Conservation (phyloP, 92 coral and sea anemone species). For the Epizoanthus scotinus region DNA sequence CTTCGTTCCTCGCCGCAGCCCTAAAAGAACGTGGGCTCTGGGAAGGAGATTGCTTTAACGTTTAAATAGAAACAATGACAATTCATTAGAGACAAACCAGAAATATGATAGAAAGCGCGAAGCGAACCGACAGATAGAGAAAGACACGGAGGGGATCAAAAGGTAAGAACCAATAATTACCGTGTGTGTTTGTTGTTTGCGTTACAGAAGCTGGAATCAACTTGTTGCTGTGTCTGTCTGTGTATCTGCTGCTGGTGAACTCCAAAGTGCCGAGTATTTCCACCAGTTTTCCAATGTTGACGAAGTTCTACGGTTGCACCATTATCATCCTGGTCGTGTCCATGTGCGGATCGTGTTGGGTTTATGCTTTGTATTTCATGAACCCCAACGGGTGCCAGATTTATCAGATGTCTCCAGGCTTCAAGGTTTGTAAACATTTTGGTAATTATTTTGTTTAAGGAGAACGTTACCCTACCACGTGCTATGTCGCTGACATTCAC, state of each 20-base stretch:
- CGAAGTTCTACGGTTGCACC: slow-evolving; percentile 92
- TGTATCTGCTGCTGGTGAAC: slow-evolving; percentile 85
- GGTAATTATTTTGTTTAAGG: not conserved
- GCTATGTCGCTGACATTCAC: too few relatives aligned
- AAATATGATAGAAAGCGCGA: too few relatives aligned
- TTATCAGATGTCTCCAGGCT: slow-evolving; percentile 50
- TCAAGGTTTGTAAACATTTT: slow-evolving; percentile 51
- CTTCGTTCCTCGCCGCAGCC: too few relatives aligned
- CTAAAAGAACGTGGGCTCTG: too few relatives aligned
- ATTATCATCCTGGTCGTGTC: slow-evolving; percentile 82
- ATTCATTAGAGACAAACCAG: too few relatives aligned
- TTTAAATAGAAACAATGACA: too few relatives aligned
- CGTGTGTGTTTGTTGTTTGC: not conserved
- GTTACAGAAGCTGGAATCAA: slow-evolving; percentile 93
- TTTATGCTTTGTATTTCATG: slow-evolving; percentile 87
- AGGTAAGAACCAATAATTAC: too few relatives aligned
- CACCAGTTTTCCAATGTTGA: slow-evolving; percentile 82
- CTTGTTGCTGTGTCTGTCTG: slow-evolving; percentile 84
- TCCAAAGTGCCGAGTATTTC: slow-evolving; percentile 91
- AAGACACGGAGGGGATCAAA: too few relatives aligned
- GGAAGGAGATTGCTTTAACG: too few relatives aligned
- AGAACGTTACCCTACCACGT: not conserved
- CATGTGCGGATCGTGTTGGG: slow-evolving; percentile 85
- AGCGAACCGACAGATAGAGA: too few relatives aligned
- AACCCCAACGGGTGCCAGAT: slow-evolving; percentile 83